phyloP scores from a whole-genome alignment of 1,140 invertebrate genomes.

The Solen grandis region DNA sequence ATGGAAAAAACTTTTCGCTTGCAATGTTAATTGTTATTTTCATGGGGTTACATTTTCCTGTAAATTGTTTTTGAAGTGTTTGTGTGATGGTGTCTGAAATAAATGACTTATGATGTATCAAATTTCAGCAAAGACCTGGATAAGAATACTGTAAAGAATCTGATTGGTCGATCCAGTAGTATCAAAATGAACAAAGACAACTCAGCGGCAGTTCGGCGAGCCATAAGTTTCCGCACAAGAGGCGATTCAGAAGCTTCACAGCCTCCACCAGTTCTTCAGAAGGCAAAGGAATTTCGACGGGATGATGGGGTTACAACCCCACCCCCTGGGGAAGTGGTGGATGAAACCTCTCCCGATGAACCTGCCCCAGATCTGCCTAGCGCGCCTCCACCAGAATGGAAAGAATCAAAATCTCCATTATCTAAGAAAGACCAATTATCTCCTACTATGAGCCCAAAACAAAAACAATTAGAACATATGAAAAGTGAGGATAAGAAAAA shows the following conservation, averaged over 20 bases:
- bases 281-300: conserved; percentile 71
- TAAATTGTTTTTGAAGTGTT: no score
- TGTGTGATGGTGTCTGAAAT: no score
- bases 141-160: conserved; percentile 70
- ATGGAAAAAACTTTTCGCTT: no score
- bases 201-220: conserved; percentile 59
- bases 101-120: no score
- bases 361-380: conserved; percentile 66
- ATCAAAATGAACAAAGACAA: conserved; percentile 67
- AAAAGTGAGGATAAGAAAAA: conserved; percentile 81
- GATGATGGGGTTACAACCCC: conserved; percentile 59
- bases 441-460: conserved; percentile 71
- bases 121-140: conserved; percentile 63
- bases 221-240: conserved; percentile 71
- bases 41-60: no score
- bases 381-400: conserved; percentile 63
- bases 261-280: conserved; percentile 68
- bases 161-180: conserved; percentile 75
- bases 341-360: conserved; percentile 34
- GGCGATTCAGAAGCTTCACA: conserved; percentile 57
- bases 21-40: no score
- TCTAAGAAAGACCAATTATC: conserved; percentile 83
- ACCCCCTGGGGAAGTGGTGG: conserved; percentile 4
- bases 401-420: conserved; percentile 15
- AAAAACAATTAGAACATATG: conserved; percentile 67